Conservation (phyloP, 2,888 invertebrate species). For the Drosophila ustulata region DNA sequence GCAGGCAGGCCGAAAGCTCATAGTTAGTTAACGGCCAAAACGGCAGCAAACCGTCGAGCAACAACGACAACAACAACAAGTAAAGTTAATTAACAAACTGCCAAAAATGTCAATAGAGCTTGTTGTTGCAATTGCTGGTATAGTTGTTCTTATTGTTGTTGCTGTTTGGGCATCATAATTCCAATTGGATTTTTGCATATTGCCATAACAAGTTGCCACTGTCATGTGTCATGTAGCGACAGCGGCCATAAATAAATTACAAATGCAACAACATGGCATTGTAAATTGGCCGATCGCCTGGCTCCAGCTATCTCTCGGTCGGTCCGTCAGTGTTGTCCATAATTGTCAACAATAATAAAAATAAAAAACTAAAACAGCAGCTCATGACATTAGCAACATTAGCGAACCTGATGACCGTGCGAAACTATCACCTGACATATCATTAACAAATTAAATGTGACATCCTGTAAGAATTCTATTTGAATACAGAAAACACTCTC, state of each 20-base stretch:
- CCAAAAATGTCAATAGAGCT: constrained; percentile 81
- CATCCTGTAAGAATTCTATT: constrained; percentile 26
- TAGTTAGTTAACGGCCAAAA: constrained; percentile 67
- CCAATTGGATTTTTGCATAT: constrained; percentile 79
- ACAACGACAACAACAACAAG: constrained; percentile 60
- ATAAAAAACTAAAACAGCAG: constrained; percentile 20
- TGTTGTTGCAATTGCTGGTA: constrained; percentile 37
- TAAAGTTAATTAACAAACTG: constrained; percentile 84
- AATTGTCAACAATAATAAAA: constrained; percentile 77
- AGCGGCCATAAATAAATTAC: constrained; percentile 80
- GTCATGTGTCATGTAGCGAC: constrained; percentile 79
- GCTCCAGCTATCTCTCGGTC: constrained; percentile 30
- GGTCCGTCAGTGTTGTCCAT: constrained; percentile 52
- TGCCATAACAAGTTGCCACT: constrained; percentile 80
- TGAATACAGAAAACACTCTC: not conserved
- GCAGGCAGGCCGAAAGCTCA: constrained; percentile 32
- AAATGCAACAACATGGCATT: constrained; percentile 72
- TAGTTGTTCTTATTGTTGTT: constrained; percentile 34
- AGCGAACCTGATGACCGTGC: constrained; percentile 50
- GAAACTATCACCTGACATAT: constrained; percentile 52
- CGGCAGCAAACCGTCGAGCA: constrained; percentile 34
- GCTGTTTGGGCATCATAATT: constrained; percentile 74
- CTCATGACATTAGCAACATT: constrained; percentile 49
- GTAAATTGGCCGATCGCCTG: constrained; percentile 66
- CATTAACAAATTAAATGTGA: constrained; percentile 69